Conservation (phyloP, 2,113 vertebrate species). For the Triplophysa dalaica region DNA sequence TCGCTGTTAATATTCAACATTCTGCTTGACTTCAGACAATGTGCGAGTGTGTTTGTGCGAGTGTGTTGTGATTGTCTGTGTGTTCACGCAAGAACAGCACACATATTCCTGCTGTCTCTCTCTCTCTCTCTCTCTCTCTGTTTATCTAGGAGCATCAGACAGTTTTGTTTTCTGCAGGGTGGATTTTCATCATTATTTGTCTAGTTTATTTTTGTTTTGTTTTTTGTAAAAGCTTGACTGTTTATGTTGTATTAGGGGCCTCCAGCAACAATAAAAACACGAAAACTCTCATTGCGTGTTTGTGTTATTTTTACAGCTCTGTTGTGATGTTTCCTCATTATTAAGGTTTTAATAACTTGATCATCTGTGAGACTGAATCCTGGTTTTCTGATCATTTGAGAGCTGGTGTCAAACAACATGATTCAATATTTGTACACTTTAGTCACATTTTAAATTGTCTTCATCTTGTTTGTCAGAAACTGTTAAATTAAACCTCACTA, state of each 20-base stretch:
- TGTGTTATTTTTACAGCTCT: no score
- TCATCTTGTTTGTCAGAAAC: no score
- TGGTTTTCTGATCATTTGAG: no score
- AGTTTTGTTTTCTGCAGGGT: constrained; percentile 68
- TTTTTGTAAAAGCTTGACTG: constrained; percentile 81
- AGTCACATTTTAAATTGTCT: no score
- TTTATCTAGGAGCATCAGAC: constrained; percentile 66
- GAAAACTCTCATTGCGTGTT: constrained; percentile 56
- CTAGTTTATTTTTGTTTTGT: constrained; percentile 46
- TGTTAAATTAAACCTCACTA: no score
- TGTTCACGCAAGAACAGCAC: neutral
- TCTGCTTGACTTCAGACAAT: constrained; percentile 1
- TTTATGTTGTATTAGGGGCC: constrained; percentile 81
- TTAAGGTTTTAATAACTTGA: neutral
- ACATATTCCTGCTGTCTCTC: neutral
- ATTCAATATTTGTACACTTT: no score
- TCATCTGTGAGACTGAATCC: no score
- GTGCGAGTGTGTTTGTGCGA: neutral
- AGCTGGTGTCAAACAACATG: no score
- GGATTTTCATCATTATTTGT: constrained; percentile 55
- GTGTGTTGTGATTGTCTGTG: neutral
- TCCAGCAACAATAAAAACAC: constrained; percentile 82
- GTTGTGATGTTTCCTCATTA: neutral
- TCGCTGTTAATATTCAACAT: constrained; percentile 23
- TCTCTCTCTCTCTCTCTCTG: constrained; percentile 46